phyloP scores from a whole-genome alignment of 2,888 invertebrate genomes.

The Tetanocera ferruginea region DNA sequence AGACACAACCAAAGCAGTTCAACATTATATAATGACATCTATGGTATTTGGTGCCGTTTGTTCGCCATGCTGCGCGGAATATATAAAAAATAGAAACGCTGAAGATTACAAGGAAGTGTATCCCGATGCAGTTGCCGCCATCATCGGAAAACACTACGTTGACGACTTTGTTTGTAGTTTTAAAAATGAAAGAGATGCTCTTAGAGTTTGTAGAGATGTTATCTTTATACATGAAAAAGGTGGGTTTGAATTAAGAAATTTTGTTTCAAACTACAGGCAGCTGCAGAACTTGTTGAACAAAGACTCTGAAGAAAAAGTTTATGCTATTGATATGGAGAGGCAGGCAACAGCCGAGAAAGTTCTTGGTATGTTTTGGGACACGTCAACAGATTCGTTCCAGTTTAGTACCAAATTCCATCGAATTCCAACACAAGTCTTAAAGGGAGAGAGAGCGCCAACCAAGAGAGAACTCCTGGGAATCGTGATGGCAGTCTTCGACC shows the following conservation, averaged over 20 bases:
- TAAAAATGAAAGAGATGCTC: too few relatives aligned
- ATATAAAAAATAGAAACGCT: constrained; percentile 22
- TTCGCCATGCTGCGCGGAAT: too few relatives aligned
- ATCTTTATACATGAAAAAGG: too few relatives aligned
- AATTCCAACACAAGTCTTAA: constrained; percentile 42
- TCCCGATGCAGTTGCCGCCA: neutral
- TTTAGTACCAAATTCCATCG: constrained; percentile 44
- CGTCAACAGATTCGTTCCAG: constrained; percentile 43
- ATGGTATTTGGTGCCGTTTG: constrained; percentile 46
- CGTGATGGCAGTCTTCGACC: constrained; percentile 51
- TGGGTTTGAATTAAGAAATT: constrained; percentile 9
- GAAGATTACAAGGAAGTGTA: neutral
- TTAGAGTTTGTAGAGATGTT: neutral
- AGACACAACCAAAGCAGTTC: too few relatives aligned
- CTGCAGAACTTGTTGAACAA: neutral
- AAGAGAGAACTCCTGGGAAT: constrained; percentile 50
- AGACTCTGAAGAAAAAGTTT: neutral
- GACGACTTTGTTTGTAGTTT: constrained; percentile 18
- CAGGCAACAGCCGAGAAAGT: constrained; percentile 35
- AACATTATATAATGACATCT: constrained; percentile 46
- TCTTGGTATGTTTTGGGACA: constrained; percentile 50
- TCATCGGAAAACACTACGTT: neutral
- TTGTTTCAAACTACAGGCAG: neutral
- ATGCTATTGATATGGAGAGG: neutral
- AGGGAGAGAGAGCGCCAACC: constrained; percentile 45